Evolutionary conservation across 2,888 invertebrate genomes (phyloP), one percentile per base, ranked within the genome.

Genomic region (Ochropleura plecta): DNA sequence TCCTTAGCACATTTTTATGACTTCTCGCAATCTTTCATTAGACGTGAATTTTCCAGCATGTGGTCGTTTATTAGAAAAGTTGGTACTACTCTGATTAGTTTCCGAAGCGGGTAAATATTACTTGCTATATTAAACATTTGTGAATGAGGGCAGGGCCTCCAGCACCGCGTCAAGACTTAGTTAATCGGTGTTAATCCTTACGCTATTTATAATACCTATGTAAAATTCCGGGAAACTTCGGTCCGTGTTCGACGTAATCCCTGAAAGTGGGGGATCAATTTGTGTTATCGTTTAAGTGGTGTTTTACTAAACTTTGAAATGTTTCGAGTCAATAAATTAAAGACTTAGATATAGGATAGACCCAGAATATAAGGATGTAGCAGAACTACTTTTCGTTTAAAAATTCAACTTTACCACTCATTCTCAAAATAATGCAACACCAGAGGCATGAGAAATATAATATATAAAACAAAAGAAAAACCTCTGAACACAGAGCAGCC

Each of bases 51-150:
- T 83, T 73, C 69, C 70, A 63, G 7, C 73, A 74, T 63, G 68
- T 76, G 66, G 57, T 63, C 66, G 72, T 73, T 85, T 87, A 85
- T 85, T 87, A 82, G 71, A 79, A 85, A 87, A 85, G 83, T 85
- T 85, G 42, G 14, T 46, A 68, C 51, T 63, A 57, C 73, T 79
- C 63, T 82, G 82, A 85, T 86, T 84, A 86, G 86, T 88, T 86
- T 70, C 66, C 57, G 67, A 79, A 86, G 74, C 64, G 73, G 79
- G 73, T 86, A 73, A 83, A 86, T 81, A 86, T 86, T 72, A 83
- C 66, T 74, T 49, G 51, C 62, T 63, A 14, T 68, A 72, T 73
- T 66, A 76, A 62, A 46, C 60, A 69, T 63, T 74, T 76, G 73
- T 72, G 73, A 82, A 76, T 53, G 74, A 55, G 51, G 53, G 79